These are phyloP conservation scores for Girardinus metallicus DNA, from an alignment of 2,797 vertebrate genomes.

Conservation along the genomic window DNA sequence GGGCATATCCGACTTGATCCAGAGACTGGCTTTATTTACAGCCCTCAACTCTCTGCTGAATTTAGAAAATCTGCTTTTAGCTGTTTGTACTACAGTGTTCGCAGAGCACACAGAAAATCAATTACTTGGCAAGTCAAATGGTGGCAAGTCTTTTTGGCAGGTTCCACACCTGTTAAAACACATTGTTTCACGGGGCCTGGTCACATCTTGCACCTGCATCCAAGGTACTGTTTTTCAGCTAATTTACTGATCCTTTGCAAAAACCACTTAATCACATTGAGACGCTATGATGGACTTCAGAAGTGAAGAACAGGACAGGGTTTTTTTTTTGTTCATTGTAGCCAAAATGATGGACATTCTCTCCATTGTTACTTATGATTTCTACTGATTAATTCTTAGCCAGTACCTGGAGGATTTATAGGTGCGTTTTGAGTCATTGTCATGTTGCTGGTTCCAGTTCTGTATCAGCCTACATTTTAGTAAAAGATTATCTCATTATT, in stretches of 20 bases:
- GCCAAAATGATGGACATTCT: no score
- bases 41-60: not conserved
- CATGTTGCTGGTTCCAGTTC: not conserved
- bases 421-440: not conserved
- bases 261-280: no score
- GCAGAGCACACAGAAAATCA: not conserved
- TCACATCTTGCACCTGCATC: not conserved
- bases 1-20: not conserved
- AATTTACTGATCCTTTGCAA: no score
- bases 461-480: not conserved
- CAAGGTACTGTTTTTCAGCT: not conserved
- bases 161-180: not conserved
- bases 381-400: not conserved
- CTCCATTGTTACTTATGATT: not conserved
- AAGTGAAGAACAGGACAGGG: no score
- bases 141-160: not conserved
- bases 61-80: constrained; percentile 4
- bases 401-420: not conserved
- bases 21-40: constrained; percentile 1
- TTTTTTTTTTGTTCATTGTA: not conserved
- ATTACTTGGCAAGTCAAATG: not conserved
- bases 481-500: not conserved
- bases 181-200: not conserved
- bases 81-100: not conserved
- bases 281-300: no score